Base-by-base conservation (phyloP, 2,888 invertebrate genomes). In the Cantharis lateralis region DNA sequence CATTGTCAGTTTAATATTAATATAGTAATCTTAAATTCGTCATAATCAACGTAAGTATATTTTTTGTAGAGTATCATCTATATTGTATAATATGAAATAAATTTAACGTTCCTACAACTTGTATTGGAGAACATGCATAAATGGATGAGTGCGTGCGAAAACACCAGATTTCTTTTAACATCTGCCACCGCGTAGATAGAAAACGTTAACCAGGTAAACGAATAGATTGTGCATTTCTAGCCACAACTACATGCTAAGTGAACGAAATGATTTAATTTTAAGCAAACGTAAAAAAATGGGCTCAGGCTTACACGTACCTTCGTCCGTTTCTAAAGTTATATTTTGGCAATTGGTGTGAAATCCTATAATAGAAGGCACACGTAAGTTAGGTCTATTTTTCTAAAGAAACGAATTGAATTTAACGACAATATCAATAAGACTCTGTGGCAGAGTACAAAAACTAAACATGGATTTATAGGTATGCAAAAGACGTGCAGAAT, bases 321-420 rank as follows among this genome's bases (percentile, higher is more conserved):
- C 87, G 83, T 87, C 87, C 85, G 86, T 86, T 84, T 85, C 84
- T 83, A 87, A 85, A 85, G 87, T 87, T 85, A 86, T 87, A 87
- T 87, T 87, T 86, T 87, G 86, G 87, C 87, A 87, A 87, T 87
- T 87, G 87, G 86, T 87, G 86, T 84, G 85, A 87, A 85, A 86
- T 86, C 87, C 87, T 87, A 87, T 85, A 87, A 87, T 85, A 87
- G 86, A 87, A 87, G 84, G 85, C 84, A 84, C 84, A 84, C 82
- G 84, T 87, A 85, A 87, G 85, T 85, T 84, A 77, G 71, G 69
- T 66, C 77, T 71, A 75, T 74, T 64, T 66, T 71, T 72, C 64
- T 71, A 71, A 74, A 71, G 15, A 28, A 48, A 32, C 48, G 71
- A 63, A 69, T 69, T 69, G 70, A 70, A 70, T 69, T 74, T 69